Base-by-base conservation (phyloP, 2,888 invertebrate species). In the Coenonympha arcania region DNA sequence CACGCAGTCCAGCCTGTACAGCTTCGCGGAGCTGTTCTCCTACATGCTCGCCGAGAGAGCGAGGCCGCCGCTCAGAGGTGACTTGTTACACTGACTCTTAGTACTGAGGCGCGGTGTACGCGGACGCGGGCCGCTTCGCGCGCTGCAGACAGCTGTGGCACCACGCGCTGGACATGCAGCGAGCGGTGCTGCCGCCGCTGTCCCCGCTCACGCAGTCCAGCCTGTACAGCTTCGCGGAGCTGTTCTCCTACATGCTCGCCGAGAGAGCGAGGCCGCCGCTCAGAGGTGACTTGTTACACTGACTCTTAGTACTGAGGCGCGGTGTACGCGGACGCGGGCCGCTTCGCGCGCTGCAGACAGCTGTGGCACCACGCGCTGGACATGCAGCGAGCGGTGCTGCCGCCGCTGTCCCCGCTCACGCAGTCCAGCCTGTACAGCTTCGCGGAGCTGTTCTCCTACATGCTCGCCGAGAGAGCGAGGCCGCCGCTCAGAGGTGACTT, bases 361-460 rank as follows among this genome's bases (percentile, higher is more conserved):
- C 88, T 98, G 57, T 98, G 98, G 98, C 95, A 95, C 80, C 97
- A 98, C 84, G 98, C 98, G 20, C 88, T 98, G 28, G 96, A 96
- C 73, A 96, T 97, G 95, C 98, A 98, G 79, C 95, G 96, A 73
- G 91, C 92, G 56, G 95, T 96, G 85, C 88, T 98, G 60, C 95
- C 96, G 63, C 95, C 98, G 15, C 89, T 98, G 43, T 95, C 95
- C 73, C 95, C 95, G 19, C 94, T 97, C 91, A 98, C 98, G 8
- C 96, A 97, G 76, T 95, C 95, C 72, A 95, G 95, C 57, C 89
- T 98, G 55, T 92, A 96, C 71, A 95, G 96, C 63, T 98, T 98
- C 79, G 95, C 96, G 2, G 98, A 99, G 79, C 89, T 98, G 24
- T 96, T 95, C 79, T 93, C 93, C 52, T 97, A 96, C 78, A 96